These are phyloP conservation scores for Aegotheles bennettii DNA, from an alignment of 2,113 vertebrate species.

Conservation along the genomic window DNA sequence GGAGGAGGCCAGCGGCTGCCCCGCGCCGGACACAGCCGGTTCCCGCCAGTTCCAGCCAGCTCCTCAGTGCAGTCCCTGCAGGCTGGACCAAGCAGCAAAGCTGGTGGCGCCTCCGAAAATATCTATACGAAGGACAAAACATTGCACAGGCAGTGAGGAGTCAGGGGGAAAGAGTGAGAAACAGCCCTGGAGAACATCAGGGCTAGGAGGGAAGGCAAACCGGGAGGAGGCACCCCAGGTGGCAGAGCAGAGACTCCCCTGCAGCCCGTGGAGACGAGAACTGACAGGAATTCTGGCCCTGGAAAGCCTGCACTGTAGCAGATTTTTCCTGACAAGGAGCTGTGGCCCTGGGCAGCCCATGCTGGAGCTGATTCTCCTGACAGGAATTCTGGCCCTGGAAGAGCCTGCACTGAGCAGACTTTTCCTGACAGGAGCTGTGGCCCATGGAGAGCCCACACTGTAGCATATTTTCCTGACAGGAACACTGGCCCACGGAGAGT, in stretches of 20 bases:
- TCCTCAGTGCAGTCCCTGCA: neutral
- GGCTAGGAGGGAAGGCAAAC: neutral
- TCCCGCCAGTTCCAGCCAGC: rapidly evolving
- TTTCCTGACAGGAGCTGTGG: neutral
- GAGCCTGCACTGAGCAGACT: too few species aligned
- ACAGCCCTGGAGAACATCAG: rapidly evolving
- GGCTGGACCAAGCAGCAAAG: rapidly evolving
- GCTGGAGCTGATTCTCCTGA: neutral
- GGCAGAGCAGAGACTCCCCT: neutral
- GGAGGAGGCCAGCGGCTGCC: rapidly evolving
- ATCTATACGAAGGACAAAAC: neutral
- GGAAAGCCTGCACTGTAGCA: rapidly evolving
- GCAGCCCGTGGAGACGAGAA: rapidly evolving
- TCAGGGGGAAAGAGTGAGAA: neutral
- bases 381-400: too few species aligned
- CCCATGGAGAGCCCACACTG: neutral
- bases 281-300: rapidly evolving
- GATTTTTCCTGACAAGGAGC: neutral
- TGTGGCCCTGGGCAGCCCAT: neutral
- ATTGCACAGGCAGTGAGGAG: neutral
- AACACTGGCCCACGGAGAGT: rapidly evolving
- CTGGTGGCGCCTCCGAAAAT: neutral
- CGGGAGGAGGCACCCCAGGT: rapidly evolving
- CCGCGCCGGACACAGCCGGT: rapidly evolving
- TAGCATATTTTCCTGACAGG: neutral